A percentile compares a stretch with the other conserved stretches of the same genome.
These are phyloP conservation scores for Agriotes lineatus DNA, from an alignment of 2,888 invertebrate genomes.

Conservation along the genomic window DNA sequence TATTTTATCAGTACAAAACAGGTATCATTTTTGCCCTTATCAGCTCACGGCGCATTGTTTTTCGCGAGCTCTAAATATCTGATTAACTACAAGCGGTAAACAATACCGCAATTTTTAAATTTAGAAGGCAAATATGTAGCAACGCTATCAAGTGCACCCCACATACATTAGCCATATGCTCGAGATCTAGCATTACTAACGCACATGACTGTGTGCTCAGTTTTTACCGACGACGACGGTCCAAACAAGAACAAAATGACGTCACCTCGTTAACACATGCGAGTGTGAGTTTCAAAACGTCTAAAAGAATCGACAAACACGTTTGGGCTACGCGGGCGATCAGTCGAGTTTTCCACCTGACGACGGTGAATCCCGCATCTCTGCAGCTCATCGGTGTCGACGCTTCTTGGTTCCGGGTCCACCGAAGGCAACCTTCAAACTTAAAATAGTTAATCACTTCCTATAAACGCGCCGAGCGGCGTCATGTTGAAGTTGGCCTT, in stretches of 20 bases:
- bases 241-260: constrained; percentile 31
- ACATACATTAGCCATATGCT: constrained; percentile 33
- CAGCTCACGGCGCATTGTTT: constrained; percentile 20
- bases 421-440: constrained; percentile 53
- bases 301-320: constrained; percentile 1
- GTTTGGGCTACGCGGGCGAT: neutral
- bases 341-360: too few species aligned
- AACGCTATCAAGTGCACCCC: neutral
- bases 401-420: constrained; percentile 50
- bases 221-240: constrained; percentile 22
- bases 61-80: neutral
- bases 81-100: constrained; percentile 22
- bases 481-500: constrained; percentile 55
- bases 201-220: constrained; percentile 13
- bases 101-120: constrained; percentile 23
- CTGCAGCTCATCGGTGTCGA: neutral
- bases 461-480: constrained; percentile 52
- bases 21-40: constrained; percentile 12
- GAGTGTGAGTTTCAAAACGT: neutral
- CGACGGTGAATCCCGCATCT: constrained; percentile 18
- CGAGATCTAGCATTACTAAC: constrained; percentile 29
- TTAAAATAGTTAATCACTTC: constrained; percentile 58
- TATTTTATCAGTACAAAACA: constrained; percentile 8
- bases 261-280: constrained; percentile 28
- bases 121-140: neutral